Base-by-base conservation (phyloP, 2,797 vertebrate species). In the Hyperoplus immaculatus region DNA sequence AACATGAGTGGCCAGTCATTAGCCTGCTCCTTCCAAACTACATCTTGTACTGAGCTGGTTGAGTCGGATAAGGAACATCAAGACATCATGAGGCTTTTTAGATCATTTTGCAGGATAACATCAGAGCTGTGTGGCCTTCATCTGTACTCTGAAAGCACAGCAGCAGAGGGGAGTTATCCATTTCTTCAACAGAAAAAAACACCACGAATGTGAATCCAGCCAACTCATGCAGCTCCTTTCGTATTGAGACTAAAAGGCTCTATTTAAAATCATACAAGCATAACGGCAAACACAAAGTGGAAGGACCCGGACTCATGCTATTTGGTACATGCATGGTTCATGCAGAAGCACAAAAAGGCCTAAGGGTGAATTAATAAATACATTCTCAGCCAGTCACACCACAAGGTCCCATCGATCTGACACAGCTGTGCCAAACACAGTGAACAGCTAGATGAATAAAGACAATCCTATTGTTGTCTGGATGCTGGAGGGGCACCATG, bases 1-100 rank as follows among this genome's bases (percentile, higher is more conserved):
- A 36, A 47, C 49, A 18, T 9, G 55, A 82, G 42, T 5, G 9
- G 15, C 15, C 38, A 11, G 58, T 21, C 41, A 55, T 69, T 63
- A 43, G 21, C 69, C 29, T 29, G 29, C 29, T 29, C 29, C 76
- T 67, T 45, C 7, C n/a, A 5, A n/a, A 42, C 38, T 43, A n/a
- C 16, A 12, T 70, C 67, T 53, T 15, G 29, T 6, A 9, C 21
- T 46, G 72, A 49, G 47, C 61, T 70, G 51, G 18, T 36, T 10
- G 50, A 18, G 8, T 47, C 15, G 1, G 47, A 79, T 43, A 69
- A 77, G 55, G 13, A 66, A 59, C 74, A 74, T 65, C 8, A 62
- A 82, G 64, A 68, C 60, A 67, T 83, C 62, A 73, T 69, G 60
- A 75, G 53, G 85, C 75, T 82, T 70, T 29, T 87, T 36, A 82